Evolutionary conservation across 2,888 invertebrate genomes (phyloP), one percentile per base, ranked within the genome.

Genomic region (Synergus japonicus): DNA sequence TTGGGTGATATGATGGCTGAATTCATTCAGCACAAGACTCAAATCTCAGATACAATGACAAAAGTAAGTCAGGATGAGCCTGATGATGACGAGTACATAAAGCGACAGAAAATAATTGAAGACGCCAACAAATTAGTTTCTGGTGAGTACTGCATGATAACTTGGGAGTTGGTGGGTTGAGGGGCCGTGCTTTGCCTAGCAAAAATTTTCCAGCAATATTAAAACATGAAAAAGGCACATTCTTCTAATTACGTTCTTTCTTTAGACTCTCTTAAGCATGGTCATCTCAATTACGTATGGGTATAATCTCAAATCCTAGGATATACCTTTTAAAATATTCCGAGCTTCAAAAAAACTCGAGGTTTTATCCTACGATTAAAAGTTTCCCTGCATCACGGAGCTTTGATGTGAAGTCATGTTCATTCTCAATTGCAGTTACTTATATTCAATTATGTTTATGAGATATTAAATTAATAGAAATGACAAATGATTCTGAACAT

Each of bases 1-100:
- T 88, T 92, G 82, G 87, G 88, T 81, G 92, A 92, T 83, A 88
- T 90, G 87, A 92, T 92, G 92, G 89, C 90, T 77, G 91, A 92
- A 84, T 92, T 91, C 87, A 84, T 92, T 78, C 90, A 90, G 77
- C 90, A 92, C 83, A 92, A 92, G 85, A 89, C 88, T 87, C 89
- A 90, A 79, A 83, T 85, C 63, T 76, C 88, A 69, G 92, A 92
- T 78, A 88, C 89, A 79, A 89, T 91, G 90, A 90, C 87, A 86
- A 91, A 90, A 91, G 90, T 89, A 81, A 88, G 88, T 73, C 87
- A 85, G 77, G 90, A 91, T 78, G 89, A 90, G 49, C 76, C 85
- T 46, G 85, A 87, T 73, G 91, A 73, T 1, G 89, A 73, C 29
- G 89, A 91, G 85, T 90, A 90, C 85, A 89, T 85, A 85, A 91